A percentile compares a stretch with the other conserved stretches of the same genome.
Evolutionary conservation across 2,888 invertebrate genomes (phyloP).

Genomic region (Liopterus haemorrhoidalis): DNA sequence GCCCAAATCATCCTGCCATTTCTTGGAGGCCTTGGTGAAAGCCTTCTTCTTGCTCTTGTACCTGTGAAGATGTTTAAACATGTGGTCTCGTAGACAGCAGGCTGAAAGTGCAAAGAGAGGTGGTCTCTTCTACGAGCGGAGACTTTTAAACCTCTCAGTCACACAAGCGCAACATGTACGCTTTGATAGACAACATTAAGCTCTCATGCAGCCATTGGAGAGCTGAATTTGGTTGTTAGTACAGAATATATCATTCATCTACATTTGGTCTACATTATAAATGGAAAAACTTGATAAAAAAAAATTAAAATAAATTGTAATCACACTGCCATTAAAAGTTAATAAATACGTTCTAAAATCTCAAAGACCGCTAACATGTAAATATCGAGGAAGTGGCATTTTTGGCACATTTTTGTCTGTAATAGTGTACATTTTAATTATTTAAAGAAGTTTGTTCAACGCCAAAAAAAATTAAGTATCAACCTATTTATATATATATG

Average conservation of each 20-base stretch:
- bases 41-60: conserved; percentile 99
- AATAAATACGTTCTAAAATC: no score
- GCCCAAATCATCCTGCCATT: conserved; percentile 97
- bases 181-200: conserved; percentile 39
- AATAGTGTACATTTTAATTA: no score
- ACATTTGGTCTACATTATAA: no score
- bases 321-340: no score
- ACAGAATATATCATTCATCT: conserved; percentile 36
- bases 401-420: no score
- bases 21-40: conserved; percentile 95
- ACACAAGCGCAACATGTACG: conserved; percentile 34
- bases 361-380: no score
- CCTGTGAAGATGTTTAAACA: conserved; percentile 70
- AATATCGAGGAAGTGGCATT: no score
- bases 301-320: no score
- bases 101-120: conserved; percentile 47
- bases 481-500: no score
- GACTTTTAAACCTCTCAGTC: conserved; percentile 47
- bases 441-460: no score
- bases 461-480: no score
- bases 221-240: conserved; percentile 47
- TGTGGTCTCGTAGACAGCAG: conserved; percentile 16
- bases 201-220: conserved; percentile 71
- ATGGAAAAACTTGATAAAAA: no score
- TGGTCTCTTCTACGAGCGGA: conserved; percentile 72